Percentiles rank a stretch among this genome's conserved stretches.
phyloP scores from a whole-genome alignment of 2,888 invertebrate species.

The Tinea trinotella region DNA sequence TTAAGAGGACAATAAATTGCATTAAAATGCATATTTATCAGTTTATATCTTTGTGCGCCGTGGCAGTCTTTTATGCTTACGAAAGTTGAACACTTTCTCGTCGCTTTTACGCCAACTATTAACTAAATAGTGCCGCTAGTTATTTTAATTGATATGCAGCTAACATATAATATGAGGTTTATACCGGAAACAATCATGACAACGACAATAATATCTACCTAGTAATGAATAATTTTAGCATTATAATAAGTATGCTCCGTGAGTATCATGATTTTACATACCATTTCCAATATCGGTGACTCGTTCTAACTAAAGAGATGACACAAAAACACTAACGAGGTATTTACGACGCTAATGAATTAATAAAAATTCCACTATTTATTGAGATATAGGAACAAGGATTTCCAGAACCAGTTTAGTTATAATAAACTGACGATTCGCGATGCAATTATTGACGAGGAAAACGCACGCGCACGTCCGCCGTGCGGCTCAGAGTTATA shows the following conservation, averaged over 20 bases:
- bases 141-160: neutral
- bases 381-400: neutral
- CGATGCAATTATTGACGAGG: neutral
- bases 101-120: slow-evolving; percentile 4
- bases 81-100: slow-evolving; percentile 10
- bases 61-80: neutral
- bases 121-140: slow-evolving; percentile 1
- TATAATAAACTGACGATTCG: neutral
- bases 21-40: neutral
- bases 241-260: neutral
- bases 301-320: neutral
- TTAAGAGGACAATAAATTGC: neutral
- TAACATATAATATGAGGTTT: neutral
- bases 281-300: neutral
- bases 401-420: neutral
- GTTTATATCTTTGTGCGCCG: neutral
- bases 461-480: neutral
- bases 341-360: slow-evolving; percentile 3
- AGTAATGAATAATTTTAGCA: neutral
- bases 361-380: slow-evolving; percentile 2
- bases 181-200: neutral
- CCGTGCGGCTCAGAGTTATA: neutral
- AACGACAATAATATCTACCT: neutral
- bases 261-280: neutral
- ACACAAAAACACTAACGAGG: slow-evolving; percentile 5